Evolutionary conservation across 2,888 invertebrate genomes (phyloP), one percentile per base, ranked within the genome.

Genomic region (Troilus luridus): DNA sequence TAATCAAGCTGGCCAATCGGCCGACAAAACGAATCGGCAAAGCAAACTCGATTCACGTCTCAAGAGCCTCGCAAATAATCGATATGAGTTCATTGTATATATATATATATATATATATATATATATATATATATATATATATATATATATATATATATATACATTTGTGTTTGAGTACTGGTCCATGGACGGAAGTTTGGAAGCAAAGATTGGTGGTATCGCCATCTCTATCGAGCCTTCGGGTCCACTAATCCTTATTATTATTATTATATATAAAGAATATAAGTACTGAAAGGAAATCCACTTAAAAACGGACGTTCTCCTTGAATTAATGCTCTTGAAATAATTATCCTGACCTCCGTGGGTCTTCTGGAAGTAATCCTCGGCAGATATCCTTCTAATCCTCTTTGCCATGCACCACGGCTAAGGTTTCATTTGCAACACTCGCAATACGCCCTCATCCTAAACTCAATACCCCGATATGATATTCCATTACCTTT

Each of bases 351-450:
- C 41, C 77, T 77, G 77, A 41, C 77, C 77, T 19, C 77, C 41
- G 77, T 41, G 77, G 77, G 77, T 77, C 77, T 77, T 77, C 77
- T 77, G 7, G 19, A 7, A 41, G 77, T 77, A 77, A 77, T 77
- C 77, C 77, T 77, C 9, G 8, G 77, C 41, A 27, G 41, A 77
- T 27, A 77, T 41, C 77, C 41, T 19, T 77, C 77, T 77, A 77
- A 77, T 77, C 77, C 77, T 77, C 77, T 77, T 77, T 77, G 41
- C 77, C 77, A 77, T 77, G 77, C 77, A 77, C 41, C 77, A 77
- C 77, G 77, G 77, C 77, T 77, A 77, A 10, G 77, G 77, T 77
- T 77, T 77, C 77, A 77, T 77, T 41, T 24, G 77, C 77, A 41
- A 77, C 41, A 77, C 77, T 77, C 9, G 77, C 77, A 41, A 41